phyloP scores from a whole-genome alignment of 1,140 invertebrate species.

The Cheumatopsyche charites region DNA sequence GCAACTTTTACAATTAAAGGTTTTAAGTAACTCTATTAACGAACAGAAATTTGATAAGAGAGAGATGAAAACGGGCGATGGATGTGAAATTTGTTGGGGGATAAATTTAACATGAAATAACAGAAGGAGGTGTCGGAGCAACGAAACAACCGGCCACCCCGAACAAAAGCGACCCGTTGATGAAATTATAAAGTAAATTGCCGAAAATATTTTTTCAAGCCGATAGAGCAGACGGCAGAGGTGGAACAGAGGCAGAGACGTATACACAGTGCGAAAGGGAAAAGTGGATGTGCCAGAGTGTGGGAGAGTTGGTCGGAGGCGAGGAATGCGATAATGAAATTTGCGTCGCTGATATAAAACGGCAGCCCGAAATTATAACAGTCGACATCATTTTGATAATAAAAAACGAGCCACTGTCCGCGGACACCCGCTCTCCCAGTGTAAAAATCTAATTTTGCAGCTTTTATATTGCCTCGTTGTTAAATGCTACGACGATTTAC shows the following conservation, averaged over 20 bases:
- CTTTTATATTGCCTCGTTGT: neutral
- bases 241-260: neutral
- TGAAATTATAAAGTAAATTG: constrained; percentile 27
- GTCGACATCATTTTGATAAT: constrained; percentile 26
- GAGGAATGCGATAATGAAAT: constrained; percentile 23
- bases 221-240: constrained; percentile 1
- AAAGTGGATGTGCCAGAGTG: neutral
- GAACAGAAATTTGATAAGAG: constrained; percentile 37
- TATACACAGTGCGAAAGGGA: neutral
- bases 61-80: constrained; percentile 33
- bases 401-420: constrained; percentile 11
- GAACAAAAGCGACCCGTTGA: constrained; percentile 21
- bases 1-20: constrained; percentile 45
- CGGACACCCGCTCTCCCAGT: neutral
- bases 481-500: constrained; percentile 12
- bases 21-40: constrained; percentile 46
- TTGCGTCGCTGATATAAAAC: constrained; percentile 24
- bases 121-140: constrained; percentile 30
- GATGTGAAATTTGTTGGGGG: constrained; percentile 33
- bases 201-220: constrained; percentile 25
- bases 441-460: constrained; percentile 20
- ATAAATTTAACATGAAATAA: constrained; percentile 31
- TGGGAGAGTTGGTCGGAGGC: neutral
- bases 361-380: constrained; percentile 23
- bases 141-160: constrained; percentile 20